Evolutionary conservation across 2,797 vertebrate species (phyloP), one percentile per base, ranked within the genome.

Genomic region (Garrulus glandarius): DNA sequence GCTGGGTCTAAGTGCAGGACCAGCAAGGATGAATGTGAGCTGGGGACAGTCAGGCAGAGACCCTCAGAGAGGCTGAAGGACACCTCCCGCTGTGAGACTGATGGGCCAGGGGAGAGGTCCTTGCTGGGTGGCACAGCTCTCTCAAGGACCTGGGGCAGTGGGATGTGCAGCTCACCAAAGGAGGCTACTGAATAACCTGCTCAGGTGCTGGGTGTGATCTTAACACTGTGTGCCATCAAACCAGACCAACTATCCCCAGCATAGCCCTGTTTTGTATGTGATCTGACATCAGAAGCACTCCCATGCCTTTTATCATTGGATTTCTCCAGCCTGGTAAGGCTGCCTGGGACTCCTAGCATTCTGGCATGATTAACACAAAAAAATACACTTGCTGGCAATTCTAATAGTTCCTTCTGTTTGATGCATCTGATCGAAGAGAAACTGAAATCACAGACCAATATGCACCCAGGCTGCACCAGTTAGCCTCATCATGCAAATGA

Each of bases 401-500:
- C 74, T 92, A 90, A 93, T 82, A 89, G 88, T 67, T 95, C 70
- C 47, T 87, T 93, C 93, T 93, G 47, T 95, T 86, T 95, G 90
- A 95, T 91, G 63, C 80, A 87, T 92, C 74, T 84, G 90, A 94
- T 92, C 6, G 95, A 90, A 95, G 75, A 93, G 86, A 92, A 95
- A 67, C 92, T 67, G 81, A 95, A 97, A 95, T 95, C 87, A 94
- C 77, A 87, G 70, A 90, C 94, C 95, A 86, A 95, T 92, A 94
- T 94, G 93, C 94, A 96, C 70, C 95, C 84, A 90, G 93, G 95
- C 87, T 90, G 83, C 85, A 95, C 93, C 93, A 97, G 95, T 96
- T 97, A 96, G 95, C 74, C 87, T 95, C 93, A 95, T 95, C 96
- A 95, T 96, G 96, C 77, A 96, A 93, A 97, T 96, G 77, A 95